Base-by-base conservation (phyloP, 2,888 invertebrate genomes). In the Corythucha ciliata region DNA sequence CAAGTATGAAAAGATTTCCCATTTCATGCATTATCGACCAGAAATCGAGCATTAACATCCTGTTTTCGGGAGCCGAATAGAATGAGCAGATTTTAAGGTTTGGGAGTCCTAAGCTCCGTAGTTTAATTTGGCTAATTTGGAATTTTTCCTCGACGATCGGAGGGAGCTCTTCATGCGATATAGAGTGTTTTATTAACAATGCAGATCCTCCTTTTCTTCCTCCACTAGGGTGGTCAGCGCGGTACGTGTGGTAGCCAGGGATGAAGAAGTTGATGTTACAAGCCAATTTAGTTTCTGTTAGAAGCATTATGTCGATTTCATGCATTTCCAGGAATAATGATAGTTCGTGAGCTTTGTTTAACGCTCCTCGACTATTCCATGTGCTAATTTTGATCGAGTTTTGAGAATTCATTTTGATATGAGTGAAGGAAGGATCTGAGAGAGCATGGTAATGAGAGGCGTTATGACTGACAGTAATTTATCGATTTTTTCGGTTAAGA, bases 401-500 rank as follows among this genome's bases (percentile, higher is more conserved):
- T 8, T 8, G n/a, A 14, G 4, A 7, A 3, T 3, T 3, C 25
- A 4, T 3, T 20, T 20, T 20, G 21, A 27, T 32, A 21, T 12
- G 3, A 45, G 3, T 3, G 21, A 32, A 3, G 29, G 32, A n/a
- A 45, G 45, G 5, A 27, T 32, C n/a, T 26, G 45, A 7, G 29
- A 16, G 6, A 45, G 16, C 16, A 32, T 25, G 6, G 29, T 18
- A 10, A 37, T 25, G 2, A 48, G 18, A 24, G 36, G 48, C 10
- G 24, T 25, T 3, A 39, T 16, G 3, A 48, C 21, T 5, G 14
- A 3, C 8, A 48, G 21, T 16, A 48, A 33, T n/a, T 14, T 24
- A 22, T 48, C 48, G 16, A 48, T 48, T 37, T 48, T 48, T 36
- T 10, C 27, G 25, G 39, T 10, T 21, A 48, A 33, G 21, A 14